Evolutionary conservation across 2,113 vertebrate genomes (phyloP), one percentile per base, ranked within the genome.

Genomic region (Atlantisia rogersi): DNA sequence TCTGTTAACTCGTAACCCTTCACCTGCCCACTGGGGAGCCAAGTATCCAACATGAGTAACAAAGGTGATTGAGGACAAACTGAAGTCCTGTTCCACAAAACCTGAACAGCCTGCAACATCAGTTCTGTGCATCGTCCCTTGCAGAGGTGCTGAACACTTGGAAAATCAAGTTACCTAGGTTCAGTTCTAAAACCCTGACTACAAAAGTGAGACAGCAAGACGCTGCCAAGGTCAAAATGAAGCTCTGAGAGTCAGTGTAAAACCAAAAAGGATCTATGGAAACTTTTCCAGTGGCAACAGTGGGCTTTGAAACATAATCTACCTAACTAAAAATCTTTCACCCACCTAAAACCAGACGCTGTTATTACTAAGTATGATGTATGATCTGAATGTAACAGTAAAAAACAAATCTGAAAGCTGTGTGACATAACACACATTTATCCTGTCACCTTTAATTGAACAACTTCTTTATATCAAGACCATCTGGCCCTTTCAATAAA

Each of bases 231-330:
- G 88, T 74, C 86, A 94, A 65, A 91, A 74, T 11, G 1, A 10
- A 81, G 52, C 63, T 84, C 42, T 6, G 16, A 88, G 3, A 1
- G 11, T 32, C 42, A 71, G 28, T 0, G 0, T 42, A 78, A 80
- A 94, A 65, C 40, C 40, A 50, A 91, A 50, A 18, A 60, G 11
- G n/a, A 85, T 35, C 59, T 29, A 18, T 0, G 1, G 55, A 80
- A 94, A 53, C 31, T 42, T 65, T 42, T 82, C 42, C 63, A 73
- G 18, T 12, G 7, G 31, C 59, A 88, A 56, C 24, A 86, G 42
- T 0, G 0, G 31, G 50, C 50, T 55, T 22, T 11, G 20, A 50
- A 48, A 74, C 71, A n/a, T 39, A 11, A 67, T 8, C 22, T 75
- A 29, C 0, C 0, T 3, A 8, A 29, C 9, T 40, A 81, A 81